Conservation (phyloP, 2,113 vertebrate species). For the Ictalurus furcatus region DNA sequence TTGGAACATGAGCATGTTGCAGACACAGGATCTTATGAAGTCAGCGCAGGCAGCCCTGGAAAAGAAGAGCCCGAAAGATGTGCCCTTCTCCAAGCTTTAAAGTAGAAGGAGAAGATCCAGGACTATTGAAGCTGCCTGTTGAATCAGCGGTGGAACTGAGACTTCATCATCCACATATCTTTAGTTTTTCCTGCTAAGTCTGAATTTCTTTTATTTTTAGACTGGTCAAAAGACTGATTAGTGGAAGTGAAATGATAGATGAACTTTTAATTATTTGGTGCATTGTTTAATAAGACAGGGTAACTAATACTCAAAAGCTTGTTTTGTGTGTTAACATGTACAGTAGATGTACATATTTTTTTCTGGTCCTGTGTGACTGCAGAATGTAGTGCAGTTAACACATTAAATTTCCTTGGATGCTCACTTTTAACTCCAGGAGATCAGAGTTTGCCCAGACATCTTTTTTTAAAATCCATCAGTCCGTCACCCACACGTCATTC, state of each 20-base stretch:
- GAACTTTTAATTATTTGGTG: no score
- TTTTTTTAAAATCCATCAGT: no score
- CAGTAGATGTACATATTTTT: no score
- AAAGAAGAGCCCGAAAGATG: slow-evolving; percentile 75
- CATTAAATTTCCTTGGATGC: background rate
- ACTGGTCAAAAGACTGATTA: no score
- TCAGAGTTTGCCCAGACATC: no score
- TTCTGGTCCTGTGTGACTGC: no score
- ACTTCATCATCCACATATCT: background rate
- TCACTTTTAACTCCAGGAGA: background rate
- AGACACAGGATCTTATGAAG: slow-evolving; percentile 82
- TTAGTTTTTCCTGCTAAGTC: background rate
- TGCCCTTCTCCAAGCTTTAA: slow-evolving; percentile 82
- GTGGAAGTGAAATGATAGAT: background rate
- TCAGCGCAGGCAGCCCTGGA: slow-evolving; percentile 81
- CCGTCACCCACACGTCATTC: no score
- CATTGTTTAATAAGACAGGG: no score
- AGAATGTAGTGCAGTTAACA: background rate
- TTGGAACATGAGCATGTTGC: slow-evolving; percentile 95
- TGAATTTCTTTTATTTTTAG: background rate
- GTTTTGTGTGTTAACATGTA: no score
- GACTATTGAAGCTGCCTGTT: background rate
- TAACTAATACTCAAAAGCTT: background rate
- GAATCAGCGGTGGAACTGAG: background rate
- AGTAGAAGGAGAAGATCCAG: no score